Evolutionary conservation across 1,140 invertebrate species (phyloP).

Genomic region (Drosophila virilis): DNA sequence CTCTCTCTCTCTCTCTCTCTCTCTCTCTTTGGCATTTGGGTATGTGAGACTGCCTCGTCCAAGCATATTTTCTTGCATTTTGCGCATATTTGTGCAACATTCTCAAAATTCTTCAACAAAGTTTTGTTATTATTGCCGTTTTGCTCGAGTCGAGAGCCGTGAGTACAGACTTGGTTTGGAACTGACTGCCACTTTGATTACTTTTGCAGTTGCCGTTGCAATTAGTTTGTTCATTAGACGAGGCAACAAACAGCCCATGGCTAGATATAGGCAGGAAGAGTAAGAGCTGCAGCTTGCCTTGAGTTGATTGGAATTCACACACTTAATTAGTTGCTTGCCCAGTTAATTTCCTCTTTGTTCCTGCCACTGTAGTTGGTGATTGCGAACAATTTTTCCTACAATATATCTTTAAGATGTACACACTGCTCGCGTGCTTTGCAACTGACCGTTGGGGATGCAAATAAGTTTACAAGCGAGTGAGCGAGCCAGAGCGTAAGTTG

Average conservation of each 20-base stretch:
- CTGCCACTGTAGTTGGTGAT: conserved; percentile 24
- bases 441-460: conserved; percentile 34
- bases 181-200: conserved; percentile 75
- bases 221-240: conserved; percentile 81
- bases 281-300: conserved; percentile 8
- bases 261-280: conserved; percentile 16
- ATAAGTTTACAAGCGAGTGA: conserved; percentile 22
- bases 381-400: conserved; percentile 24
- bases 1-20: background rate
- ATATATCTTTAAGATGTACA: conserved; percentile 43
- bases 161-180: conserved; percentile 34
- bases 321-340: conserved; percentile 71
- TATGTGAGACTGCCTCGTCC: conserved; percentile 42
- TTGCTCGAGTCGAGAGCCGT: conserved; percentile 35
- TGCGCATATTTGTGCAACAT: conserved; percentile 82
- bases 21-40: conserved; percentile 22
- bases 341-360: conserved; percentile 53
- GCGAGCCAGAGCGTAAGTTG: background rate
- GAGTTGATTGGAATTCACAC: conserved; percentile 74
- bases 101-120: conserved; percentile 80
- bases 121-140: conserved; percentile 80
- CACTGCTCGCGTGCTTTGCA: conserved; percentile 14
- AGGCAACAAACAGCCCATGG: conserved; percentile 52
- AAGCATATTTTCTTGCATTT: conserved; percentile 78
- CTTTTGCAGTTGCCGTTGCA: conserved; percentile 81